Evolutionary conservation across 64 coral and sea anemone species (phyloP).

Genomic region (Stichodactyla mertensii): DNA sequence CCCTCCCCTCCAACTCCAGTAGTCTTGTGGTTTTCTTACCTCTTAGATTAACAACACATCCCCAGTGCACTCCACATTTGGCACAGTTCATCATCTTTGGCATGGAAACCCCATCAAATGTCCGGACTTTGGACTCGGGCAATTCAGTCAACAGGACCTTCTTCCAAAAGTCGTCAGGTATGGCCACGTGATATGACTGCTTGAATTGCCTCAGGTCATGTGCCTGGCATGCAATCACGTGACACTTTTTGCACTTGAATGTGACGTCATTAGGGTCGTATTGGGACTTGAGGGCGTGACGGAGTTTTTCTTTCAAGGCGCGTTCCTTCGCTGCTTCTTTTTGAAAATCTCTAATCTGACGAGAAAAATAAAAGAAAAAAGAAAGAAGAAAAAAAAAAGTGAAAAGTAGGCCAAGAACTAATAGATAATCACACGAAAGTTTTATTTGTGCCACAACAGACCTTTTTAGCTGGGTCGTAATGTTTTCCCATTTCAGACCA

Average conservation of each 20-base stretch:
- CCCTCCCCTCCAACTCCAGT: neutral
- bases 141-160: conserved; percentile 15
- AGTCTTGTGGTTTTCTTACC: neutral
- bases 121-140: conserved; percentile 5
- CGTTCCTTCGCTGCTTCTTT: conserved; percentile 24
- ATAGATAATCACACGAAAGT: neutral
- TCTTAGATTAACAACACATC: conserved; percentile 12
- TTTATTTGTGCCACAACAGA: too few relatives aligned
- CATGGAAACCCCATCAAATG: conserved; percentile 33
- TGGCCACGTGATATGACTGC: conserved; percentile 46
- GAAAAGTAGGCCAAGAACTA: neutral
- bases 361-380: neutral
- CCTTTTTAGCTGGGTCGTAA: neutral
- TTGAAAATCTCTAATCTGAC: conserved; percentile 41
- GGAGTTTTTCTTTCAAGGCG: conserved; percentile 25
- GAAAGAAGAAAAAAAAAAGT: too few relatives aligned
- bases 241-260: conserved; percentile 66
- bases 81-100: conserved; percentile 36
- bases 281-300: conserved; percentile 6
- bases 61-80: conserved; percentile 40
- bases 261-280: conserved; percentile 45
- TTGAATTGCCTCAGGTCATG: conserved; percentile 63
- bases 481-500: too few relatives aligned
- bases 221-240: conserved; percentile 47
- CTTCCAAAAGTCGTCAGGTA: conserved; percentile 44